Base-by-base conservation (phyloP, 2,888 invertebrate species). In the Tetragonisca angustula region DNA sequence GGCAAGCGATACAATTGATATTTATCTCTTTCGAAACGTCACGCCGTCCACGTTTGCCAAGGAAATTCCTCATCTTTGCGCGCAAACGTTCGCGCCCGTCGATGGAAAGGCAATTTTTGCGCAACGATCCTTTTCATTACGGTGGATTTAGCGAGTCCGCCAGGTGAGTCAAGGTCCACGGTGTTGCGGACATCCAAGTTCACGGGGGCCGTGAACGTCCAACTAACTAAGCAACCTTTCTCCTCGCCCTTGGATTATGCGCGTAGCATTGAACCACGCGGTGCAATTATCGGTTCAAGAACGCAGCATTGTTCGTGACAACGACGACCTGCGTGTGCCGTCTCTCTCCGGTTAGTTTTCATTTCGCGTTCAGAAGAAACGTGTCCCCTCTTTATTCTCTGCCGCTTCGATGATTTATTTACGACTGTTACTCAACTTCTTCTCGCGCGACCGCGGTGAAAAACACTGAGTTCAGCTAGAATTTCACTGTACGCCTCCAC, bases 221-320 rank as follows among this genome's bases (percentile, higher is more conserved):
- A 69, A 72, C 72, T 54, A 69, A 75, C 72, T 61, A 54, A 74
- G 80, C 79, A 78, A 72, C 83, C 80, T 80, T 84, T 85, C 85
- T 80, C 84, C 50, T 72, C 75, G 74, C 65, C 85, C 83, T 84
- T 85, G 84, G 81, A 81, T 80, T 72, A 76, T 68, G 59, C 65
- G 43, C 24, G 9, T 68, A 80, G 68, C 80, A 74, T 78, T 76
- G 71, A 80, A 71, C 61, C 75, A 36, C 56, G 21, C 72, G 61
- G 77, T 65, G 62, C 73, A 82, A 84, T 85, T 83, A 83, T 76
- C 79, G 79, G 73, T 59, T 75, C 68, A 73, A 79, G 78, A 64
- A 74, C 76, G 65, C 24, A 17, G 64, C 43, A 76, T 82, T 76
- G 71, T 72, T 76, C 72, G 54, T 21, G 72, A 65, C 74, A 79